phyloP scores from a whole-genome alignment of 2,888 invertebrate genomes.

The Merodon equestris region DNA sequence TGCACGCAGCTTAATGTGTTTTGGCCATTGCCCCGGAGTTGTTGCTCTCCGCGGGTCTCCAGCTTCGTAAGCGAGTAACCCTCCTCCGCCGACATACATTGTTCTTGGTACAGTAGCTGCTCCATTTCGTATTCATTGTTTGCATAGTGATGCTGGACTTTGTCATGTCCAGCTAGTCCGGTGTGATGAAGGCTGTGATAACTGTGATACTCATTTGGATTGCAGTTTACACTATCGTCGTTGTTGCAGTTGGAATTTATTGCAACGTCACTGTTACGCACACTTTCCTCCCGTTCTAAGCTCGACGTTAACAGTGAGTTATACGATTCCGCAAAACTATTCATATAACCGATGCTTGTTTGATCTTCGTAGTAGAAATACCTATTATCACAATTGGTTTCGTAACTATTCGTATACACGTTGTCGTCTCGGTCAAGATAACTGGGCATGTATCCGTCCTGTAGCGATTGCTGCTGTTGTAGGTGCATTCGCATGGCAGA shows the following conservation, averaged over 20 bases:
- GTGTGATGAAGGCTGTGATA: conserved; percentile 67
- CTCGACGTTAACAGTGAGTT: conserved; percentile 74
- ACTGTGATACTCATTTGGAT: conserved; percentile 48
- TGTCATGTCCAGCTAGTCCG: conserved; percentile 69
- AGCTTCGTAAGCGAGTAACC: conserved; percentile 77
- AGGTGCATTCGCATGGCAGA: conserved; percentile 28
- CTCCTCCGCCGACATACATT: conserved; percentile 75
- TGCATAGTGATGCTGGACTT: conserved; percentile 69
- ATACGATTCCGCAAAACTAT: conserved; percentile 78
- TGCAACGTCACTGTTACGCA: conserved; percentile 31
- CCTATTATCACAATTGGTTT: conserved; percentile 64
- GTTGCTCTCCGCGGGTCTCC: conserved; percentile 75
- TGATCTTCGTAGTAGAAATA: conserved; percentile 60
- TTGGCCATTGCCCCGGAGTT: conserved; percentile 60
- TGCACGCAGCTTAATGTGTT: conserved; percentile 51
- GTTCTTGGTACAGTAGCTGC: conserved; percentile 76
- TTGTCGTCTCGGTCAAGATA: conserved; percentile 43
- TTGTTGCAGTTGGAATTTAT: conserved; percentile 42
- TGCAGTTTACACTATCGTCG: conserved; percentile 23
- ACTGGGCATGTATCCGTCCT: conserved; percentile 23
- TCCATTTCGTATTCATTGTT: conserved; percentile 73
- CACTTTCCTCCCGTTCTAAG: conserved; percentile 60
- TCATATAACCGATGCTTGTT: conserved; percentile 69
- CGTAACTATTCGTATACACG: conserved; percentile 66
- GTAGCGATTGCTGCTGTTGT: conserved; percentile 28